Conservation (phyloP, 2,888 invertebrate species). For the Bhutanitis thaidina region DNA sequence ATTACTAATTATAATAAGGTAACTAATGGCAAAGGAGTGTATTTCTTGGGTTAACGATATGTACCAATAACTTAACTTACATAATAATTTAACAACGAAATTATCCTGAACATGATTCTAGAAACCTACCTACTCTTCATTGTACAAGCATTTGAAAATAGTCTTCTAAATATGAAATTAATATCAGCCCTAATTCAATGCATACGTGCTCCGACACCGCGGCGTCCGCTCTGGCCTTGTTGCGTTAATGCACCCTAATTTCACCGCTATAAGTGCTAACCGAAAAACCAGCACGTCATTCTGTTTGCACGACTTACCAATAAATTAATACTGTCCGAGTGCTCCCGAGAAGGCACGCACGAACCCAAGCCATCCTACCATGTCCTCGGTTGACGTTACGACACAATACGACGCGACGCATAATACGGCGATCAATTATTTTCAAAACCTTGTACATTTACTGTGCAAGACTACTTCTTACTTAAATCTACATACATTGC, state of each 20-base stretch:
- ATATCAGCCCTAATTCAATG: conserved; percentile 4
- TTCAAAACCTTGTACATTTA: too few species aligned
- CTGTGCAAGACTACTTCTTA: too few species aligned
- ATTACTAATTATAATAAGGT: too few species aligned
- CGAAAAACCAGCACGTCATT: conserved; percentile 69
- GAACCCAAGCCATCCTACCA: conserved; percentile 26
- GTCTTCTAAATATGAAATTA: background rate
- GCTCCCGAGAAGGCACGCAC: conserved; percentile 55
- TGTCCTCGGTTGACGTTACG: conserved; percentile 1
- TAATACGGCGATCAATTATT: background rate
- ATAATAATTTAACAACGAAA: too few species aligned
- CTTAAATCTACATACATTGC: too few species aligned
- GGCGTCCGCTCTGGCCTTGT: conserved; percentile 65
- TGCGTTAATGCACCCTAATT: conserved; percentile 77
- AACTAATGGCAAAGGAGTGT: too few species aligned
- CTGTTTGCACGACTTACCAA: conserved; percentile 72
- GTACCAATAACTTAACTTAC: too few species aligned
- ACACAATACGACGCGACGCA: background rate
- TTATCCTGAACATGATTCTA: too few species aligned
- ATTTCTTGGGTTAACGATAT: too few species aligned
- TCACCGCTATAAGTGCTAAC: conserved; percentile 58
- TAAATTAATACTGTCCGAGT: conserved; percentile 67
- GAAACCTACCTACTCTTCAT: too few species aligned
- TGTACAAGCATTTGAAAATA: background rate
- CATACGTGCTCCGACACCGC: conserved; percentile 29